These are phyloP conservation scores for Heteropelma amictum DNA, from an alignment of 2,888 invertebrate genomes.

Conservation along the genomic window DNA sequence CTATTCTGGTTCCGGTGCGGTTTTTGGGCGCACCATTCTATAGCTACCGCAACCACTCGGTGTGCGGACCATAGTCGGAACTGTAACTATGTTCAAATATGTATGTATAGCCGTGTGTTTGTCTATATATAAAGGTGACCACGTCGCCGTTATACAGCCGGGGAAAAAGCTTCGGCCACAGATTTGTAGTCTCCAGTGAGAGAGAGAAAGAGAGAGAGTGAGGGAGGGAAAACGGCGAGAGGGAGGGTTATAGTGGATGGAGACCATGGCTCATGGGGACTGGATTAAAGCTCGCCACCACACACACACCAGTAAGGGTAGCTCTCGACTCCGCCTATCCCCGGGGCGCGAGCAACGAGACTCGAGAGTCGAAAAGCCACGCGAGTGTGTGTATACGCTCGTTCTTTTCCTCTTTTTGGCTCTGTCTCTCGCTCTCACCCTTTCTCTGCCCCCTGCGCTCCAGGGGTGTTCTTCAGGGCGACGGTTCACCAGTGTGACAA, in stretches of 20 bases:
- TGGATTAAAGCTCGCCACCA: slow-evolving; percentile 56
- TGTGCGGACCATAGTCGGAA: slow-evolving; percentile 25
- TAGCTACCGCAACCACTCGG: slow-evolving; percentile 30
- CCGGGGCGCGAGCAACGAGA: slow-evolving; percentile 30
- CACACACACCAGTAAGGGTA: slow-evolving; percentile 1
- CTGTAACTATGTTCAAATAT: slow-evolving; percentile 28
- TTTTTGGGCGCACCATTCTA: slow-evolving; percentile 46
- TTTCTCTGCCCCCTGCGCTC: not conserved
- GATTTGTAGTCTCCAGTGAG: slow-evolving; percentile 56
- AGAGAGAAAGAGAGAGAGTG: not conserved
- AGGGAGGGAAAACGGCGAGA: slow-evolving; percentile 19
- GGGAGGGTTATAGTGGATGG: slow-evolving; percentile 36
- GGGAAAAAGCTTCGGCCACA: slow-evolving; percentile 52
- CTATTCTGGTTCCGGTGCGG: slow-evolving; percentile 47
- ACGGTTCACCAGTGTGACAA: slow-evolving; percentile 25
- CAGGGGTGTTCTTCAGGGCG: not conserved
- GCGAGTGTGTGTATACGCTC: slow-evolving; percentile 9
- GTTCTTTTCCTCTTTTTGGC: not conserved
- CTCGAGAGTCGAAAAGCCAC: slow-evolving; percentile 49
- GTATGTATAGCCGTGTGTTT: not conserved
- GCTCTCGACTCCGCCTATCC: slow-evolving; percentile 31
- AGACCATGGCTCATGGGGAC: slow-evolving; percentile 49
- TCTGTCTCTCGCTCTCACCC: not conserved
- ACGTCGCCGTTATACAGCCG: slow-evolving; percentile 40
- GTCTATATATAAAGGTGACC: slow-evolving; percentile 13